Evolutionary conservation across 2,888 invertebrate species (phyloP), one percentile per base, ranked within the genome.

Genomic region (Trachelus stipa): DNA sequence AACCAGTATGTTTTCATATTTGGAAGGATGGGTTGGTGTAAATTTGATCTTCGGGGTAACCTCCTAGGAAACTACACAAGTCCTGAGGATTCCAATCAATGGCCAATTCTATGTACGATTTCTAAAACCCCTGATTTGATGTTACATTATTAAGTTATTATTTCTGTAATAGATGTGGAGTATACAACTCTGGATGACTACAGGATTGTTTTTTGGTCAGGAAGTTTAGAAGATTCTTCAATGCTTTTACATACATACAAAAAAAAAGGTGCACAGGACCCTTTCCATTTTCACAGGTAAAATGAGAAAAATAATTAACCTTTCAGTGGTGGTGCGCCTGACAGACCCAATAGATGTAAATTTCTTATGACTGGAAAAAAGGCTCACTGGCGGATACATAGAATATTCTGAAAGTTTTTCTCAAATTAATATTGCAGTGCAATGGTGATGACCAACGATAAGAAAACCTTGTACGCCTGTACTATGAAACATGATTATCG

Each of bases 131-230:
- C 6, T 23, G 56, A 76, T 30, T 81, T 82, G 79, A 79, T 79
- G 71, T 80, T 81, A 75, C 68, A 78, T 77, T 74, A 40, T 33
- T 68, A 68, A 15, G 71, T 33, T 40, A 35, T 35, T 31, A 80
- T 73, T 68, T 35, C 71, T 56, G 56, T 23, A 94, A 94, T 92
- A 79, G 91, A 83, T 35, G 95, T 97, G 92, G 96, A 97, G 85
- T 96, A 96, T 87, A 93, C 94, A 3, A 94, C 93, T 80, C 91
- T 95, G 68, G 93, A 94, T 9, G 95, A 95, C 82, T 96, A 96
- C 87, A 93, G 95, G 80, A 93, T 96, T 3, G 92, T 96, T 23
- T 96, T 96, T 91, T 97, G 97, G 97, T 95, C 95, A 73, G 97
- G 97, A 2, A 95, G 94, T 83, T 93, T 97, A 75, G 97, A 97